Conservation (phyloP, 2,797 vertebrate species). For the Lithobates sylvaticus region DNA sequence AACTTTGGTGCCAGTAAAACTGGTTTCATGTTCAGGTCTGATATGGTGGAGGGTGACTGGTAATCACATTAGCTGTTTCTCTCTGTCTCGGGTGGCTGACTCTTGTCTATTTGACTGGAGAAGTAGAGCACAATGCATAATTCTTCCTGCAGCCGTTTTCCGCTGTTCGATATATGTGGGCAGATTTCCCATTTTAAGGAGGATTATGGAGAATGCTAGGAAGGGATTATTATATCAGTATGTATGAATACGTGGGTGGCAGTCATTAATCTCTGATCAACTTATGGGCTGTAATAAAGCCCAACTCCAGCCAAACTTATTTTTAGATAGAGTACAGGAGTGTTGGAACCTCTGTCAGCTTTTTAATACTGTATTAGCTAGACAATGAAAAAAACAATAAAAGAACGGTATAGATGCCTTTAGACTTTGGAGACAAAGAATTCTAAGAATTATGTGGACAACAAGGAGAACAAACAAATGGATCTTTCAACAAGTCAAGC, state of each 20-base stretch:
- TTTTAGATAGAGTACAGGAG: too few species aligned
- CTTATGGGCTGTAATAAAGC: not conserved
- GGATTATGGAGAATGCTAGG: not conserved
- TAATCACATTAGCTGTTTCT: not conserved
- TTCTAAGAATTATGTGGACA: too few species aligned
- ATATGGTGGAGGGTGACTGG: not conserved
- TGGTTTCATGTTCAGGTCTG: not conserved
- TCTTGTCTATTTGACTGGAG: not conserved
- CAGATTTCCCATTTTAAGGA: slow-evolving; percentile 16
- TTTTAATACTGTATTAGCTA: too few species aligned
- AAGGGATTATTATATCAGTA: slow-evolving; percentile 9
- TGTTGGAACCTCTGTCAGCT: too few species aligned
- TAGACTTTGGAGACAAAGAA: too few species aligned
- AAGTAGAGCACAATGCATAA: not conserved
- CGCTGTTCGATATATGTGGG: not conserved
- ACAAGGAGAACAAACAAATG: too few species aligned
- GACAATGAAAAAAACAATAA: too few species aligned
- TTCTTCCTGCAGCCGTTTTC: not conserved
- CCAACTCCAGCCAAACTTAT: too few species aligned
- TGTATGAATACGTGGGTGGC: not conserved
- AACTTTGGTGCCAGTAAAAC: not conserved
- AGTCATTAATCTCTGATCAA: not conserved
- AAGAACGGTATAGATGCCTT: too few species aligned
- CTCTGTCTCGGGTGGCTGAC: not conserved
- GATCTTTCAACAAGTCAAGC: too few species aligned